Evolutionary conservation across 2,888 invertebrate genomes (phyloP).

Genomic region (Leucophora obtusa): DNA sequence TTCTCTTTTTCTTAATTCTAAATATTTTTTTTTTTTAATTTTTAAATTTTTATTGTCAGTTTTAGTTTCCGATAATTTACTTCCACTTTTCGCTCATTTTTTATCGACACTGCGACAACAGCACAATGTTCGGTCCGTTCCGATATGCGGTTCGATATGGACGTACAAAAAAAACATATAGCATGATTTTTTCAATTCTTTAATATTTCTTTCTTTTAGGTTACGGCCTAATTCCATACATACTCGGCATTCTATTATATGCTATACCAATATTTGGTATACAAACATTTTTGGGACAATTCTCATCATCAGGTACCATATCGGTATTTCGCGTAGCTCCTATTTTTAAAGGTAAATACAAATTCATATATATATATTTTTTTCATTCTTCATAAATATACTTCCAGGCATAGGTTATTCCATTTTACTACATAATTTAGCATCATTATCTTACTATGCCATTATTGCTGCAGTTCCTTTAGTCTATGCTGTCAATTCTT

Average conservation of each 20-base stretch:
- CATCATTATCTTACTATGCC: constrained; percentile 90
- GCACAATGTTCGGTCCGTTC: no score
- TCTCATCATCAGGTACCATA: constrained; percentile 88
- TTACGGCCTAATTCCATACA: constrained; percentile 72
- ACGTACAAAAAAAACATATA: no score
- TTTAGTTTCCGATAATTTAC: no score
- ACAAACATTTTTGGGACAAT: constrained; percentile 92
- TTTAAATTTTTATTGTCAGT: no score
- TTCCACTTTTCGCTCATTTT: no score
- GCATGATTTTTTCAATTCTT: no score
- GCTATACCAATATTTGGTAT: constrained; percentile 90
- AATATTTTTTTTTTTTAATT: no score
- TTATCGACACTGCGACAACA: no score
- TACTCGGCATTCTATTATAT: constrained; percentile 71
- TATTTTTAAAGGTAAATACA: constrained; percentile 88
- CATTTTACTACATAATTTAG: constrained; percentile 87
- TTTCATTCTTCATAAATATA: no score
- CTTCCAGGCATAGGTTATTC: constrained; percentile 82
- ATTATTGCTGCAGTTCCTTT: constrained; percentile 91
- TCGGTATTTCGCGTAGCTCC: constrained; percentile 90
- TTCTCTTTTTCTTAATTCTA: no score
- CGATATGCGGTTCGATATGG: no score
- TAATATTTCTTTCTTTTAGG: constrained; percentile 65
- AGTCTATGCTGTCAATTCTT: constrained; percentile 87
- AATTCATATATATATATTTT: constrained; percentile 5